phyloP scores from a whole-genome alignment of 2,888 invertebrate species.

The Liopterus haemorrhoidalis region DNA sequence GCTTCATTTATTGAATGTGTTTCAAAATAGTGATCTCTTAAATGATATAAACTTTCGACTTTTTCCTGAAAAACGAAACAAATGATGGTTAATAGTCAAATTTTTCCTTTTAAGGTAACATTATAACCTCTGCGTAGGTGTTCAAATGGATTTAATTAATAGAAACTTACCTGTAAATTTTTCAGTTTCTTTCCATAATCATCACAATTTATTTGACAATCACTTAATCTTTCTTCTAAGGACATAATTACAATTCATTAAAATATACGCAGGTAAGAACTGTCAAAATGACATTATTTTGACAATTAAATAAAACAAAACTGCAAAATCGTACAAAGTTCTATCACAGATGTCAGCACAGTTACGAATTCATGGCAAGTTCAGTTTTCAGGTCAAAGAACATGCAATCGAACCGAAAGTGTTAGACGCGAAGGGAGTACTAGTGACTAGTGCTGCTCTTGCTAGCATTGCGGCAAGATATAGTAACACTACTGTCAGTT shows the following conservation, averaged over 20 bases:
- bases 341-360: conserved; percentile 9
- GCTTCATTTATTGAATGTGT: conserved; percentile 65
- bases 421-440: not conserved
- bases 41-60: conserved; percentile 60
- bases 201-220: conserved; percentile 12
- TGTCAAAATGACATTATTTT: conserved; percentile 22
- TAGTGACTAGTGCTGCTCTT: conserved; percentile 17
- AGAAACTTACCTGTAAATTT: conserved; percentile 16
- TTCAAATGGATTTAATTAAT: not conserved
- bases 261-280: conserved; percentile 10
- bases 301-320: conserved; percentile 22
- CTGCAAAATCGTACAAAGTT: not conserved
- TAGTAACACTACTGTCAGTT: conserved; percentile 20
- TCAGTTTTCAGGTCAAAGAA: conserved; percentile 16
- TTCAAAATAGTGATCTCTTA: conserved; percentile 74
- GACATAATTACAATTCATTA: conserved; percentile 17
- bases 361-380: conserved; percentile 1
- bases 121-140: conserved; percentile 19
- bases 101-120: conserved; percentile 17
- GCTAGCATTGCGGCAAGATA: conserved; percentile 8
- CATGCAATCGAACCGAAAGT: conserved; percentile 12
- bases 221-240: conserved; percentile 16
- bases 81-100: no score
- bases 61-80: conserved; percentile 52
- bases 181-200: conserved; percentile 20